Base-by-base conservation (phyloP, 2,888 invertebrate species). In the Acrocyrtus sp. region DNA sequence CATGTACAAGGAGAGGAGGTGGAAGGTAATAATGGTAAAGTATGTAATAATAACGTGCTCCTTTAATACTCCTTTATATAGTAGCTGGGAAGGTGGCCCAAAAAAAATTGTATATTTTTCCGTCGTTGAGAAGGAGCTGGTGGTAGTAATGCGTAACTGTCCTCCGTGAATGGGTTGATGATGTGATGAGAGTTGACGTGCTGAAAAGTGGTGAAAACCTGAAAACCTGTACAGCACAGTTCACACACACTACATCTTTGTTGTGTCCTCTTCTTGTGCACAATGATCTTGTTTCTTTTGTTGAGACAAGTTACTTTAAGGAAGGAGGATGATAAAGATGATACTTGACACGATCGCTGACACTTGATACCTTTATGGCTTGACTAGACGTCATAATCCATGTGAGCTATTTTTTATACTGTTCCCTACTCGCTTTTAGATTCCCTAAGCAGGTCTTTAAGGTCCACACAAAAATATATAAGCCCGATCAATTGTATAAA, bases 281-380 rank as follows among this genome's bases (percentile, higher is more conserved):
- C 39, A 39, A 45, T 45, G 19, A 45, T 45, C n/a, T 4, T 45
- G 17, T 17, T 34, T 12, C 34, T 34, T 34, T 45, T 45, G 45
- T 45, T 3, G 22, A 53, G 65, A 65, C 65, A 65, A 54, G 65
- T 56, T 47, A 56, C 56, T 65, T 39, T 51, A 24, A 45, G 19
- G 45, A 45, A 8, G n/a, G 43, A 66, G 56, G 66, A 61, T 69
- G 69, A 69, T 69, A 61, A 69, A 69, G 69, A 69, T 61, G 69
- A 69, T 69, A 69, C 54, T 69, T 69, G 69, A 69, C 69, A 69
- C 69, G 69, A 69, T 61, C 56, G 54, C 27, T 69, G 69, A 69
- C 69, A 69, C 61, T 69, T 61, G 61, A 69, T 69, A 69, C 61
- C 39, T 69, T 39, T 51, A 17, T 48, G 27, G n/a, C 12, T 34